A percentile compares a stretch with the other conserved stretches of the same genome.
phyloP scores from a whole-genome alignment of 1,140 invertebrate genomes.

The Neelides sp. region DNA sequence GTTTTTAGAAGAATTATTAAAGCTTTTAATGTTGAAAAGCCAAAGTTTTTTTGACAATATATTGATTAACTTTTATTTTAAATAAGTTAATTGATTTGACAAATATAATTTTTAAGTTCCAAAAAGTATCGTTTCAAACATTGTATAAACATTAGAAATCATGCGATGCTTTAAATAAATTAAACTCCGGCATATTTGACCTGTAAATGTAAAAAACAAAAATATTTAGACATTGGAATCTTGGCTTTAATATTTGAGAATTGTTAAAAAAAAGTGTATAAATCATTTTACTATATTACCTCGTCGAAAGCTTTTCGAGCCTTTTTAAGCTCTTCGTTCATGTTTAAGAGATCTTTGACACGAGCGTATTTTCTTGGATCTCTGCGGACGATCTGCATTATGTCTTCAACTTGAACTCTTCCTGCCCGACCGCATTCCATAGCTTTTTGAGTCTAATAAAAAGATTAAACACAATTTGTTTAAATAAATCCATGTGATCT shows the following conservation, averaged over 20 bases:
- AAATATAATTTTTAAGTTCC: no score
- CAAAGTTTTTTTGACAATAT: no score
- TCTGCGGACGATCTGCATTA: slow-evolving; percentile 95
- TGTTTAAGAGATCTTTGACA: slow-evolving; percentile 90
- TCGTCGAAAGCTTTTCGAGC: slow-evolving; percentile 99
- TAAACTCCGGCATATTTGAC: no score
- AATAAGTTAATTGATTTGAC: no score
- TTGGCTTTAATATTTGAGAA: no score
- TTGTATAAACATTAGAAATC: no score
- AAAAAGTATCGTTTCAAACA: no score
- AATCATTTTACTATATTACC: slow-evolving; percentile 73
- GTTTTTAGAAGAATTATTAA: no score
- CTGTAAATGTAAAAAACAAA: neutral
- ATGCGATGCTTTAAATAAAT: no score
- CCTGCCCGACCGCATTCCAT: slow-evolving; percentile 94
- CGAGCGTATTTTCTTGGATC: slow-evolving; percentile 94
- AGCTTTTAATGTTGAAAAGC: no score
- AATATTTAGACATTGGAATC: neutral
- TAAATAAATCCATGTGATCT: neutral
- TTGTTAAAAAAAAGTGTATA: neutral
- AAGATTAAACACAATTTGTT: neutral
- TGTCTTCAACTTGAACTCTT: slow-evolving; percentile 92
- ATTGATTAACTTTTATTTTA: no score
- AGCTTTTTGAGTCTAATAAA: slow-evolving; percentile 57
- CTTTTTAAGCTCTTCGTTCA: slow-evolving; percentile 99